Base-by-base conservation (phyloP, 1,140 invertebrate species). In the Eriosoma lanigerum region DNA sequence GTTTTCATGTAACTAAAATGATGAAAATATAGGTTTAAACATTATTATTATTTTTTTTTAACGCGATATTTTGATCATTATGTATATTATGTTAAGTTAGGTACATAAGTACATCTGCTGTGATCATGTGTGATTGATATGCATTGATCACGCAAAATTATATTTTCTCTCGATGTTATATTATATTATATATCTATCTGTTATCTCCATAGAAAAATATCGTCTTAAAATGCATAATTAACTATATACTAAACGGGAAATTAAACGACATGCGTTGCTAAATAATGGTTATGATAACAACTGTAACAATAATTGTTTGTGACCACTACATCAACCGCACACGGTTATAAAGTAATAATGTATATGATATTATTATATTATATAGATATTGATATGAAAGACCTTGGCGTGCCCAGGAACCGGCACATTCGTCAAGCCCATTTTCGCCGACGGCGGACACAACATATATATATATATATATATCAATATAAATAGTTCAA, bases 381-480 rank as follows among this genome's bases (percentile, higher is more conserved):
- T 38, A 38, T 8, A 8, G 3, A 8, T 38, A 38, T 38, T 38
- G 8, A 38, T 38, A 38, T 38, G 8, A 62, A 17, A 10, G 19
- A 44, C 62, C 62, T 66, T 44, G 62, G 62, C 10, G 62, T 44
- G 62, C 38, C 62, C 62, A 29, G 62, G 62, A 66, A 17, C 32
- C 32, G n/a, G 3, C 19, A 24, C 26, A 62, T 62, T 62, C 32
- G 62, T 64, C 17, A 64, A n/a, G 32, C 32, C 32, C n/a, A 12
- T 66, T 66, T 66, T 66, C 64, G 38, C 64, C 64, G 12, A 4
- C 38, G 26, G 60, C 60, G 64, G n/a, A n/a, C n/a, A n/a, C n/a
- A n/a, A 66, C 46, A 19, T 21, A 24, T 21, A 38, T 8, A 38
- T 8, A 38, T 38, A 38, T 4, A 38, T 38, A 38, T 38, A 38